Evolutionary conservation across 2,888 invertebrate genomes (phyloP).

Genomic region (Saturnia pavonia): DNA sequence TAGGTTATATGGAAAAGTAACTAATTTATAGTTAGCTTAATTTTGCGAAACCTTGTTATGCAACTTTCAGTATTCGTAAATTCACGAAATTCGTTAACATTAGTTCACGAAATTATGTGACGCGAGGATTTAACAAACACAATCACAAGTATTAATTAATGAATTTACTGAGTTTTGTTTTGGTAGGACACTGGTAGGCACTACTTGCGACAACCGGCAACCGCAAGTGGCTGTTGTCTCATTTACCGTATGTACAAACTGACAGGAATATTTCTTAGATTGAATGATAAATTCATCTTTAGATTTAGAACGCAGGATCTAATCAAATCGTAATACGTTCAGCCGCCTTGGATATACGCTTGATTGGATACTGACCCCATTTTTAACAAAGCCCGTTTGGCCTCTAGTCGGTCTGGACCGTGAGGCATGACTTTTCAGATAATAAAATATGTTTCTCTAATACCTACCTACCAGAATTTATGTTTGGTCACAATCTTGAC

Average conservation of each 20-base stretch:
- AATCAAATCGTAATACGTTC: conserved; percentile 19
- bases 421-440: conserved; percentile 8
- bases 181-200: too few relatives aligned
- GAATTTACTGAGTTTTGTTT: too few relatives aligned
- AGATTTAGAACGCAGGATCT: background rate
- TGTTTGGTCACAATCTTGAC: background rate
- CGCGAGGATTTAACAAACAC: too few relatives aligned
- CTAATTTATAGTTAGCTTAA: too few relatives aligned
- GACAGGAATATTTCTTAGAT: background rate
- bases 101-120: too few relatives aligned
- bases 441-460: conserved; percentile 9
- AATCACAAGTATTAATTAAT: too few relatives aligned
- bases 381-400: conserved; percentile 24
- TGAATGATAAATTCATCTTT: conserved; percentile 6
- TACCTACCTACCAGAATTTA: background rate
- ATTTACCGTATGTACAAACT: background rate
- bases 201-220: too few relatives aligned
- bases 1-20: too few relatives aligned
- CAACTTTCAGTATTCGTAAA: too few relatives aligned
- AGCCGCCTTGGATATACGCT: conserved; percentile 28
- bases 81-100: too few relatives aligned
- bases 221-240: too few relatives aligned
- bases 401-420: conserved; percentile 12
- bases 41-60: too few relatives aligned
- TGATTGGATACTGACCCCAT: conserved; percentile 41